Evolutionary conservation across 2,113 vertebrate genomes (phyloP), one percentile per base, ranked within the genome.

Genomic region (Tricholaema leucomelas): DNA sequence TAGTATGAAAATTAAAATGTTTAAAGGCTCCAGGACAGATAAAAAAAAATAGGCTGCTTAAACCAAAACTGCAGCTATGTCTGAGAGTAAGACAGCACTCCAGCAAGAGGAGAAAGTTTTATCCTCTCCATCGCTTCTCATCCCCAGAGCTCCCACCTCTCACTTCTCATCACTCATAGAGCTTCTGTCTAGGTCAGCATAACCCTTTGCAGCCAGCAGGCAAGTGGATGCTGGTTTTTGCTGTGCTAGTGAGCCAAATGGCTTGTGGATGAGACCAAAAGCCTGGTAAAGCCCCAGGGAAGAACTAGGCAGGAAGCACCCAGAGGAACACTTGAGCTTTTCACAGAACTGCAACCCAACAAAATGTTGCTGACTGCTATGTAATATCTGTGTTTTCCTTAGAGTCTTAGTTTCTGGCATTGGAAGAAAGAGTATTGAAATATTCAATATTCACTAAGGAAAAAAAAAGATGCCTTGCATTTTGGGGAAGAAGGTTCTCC

Each of bases 201-300:
- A 60, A 58, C 6, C 14, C 15, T 23, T 1, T 33, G 18, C 36
- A 24, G 52, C 66, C 48, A 30, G 35, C 1, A 3, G 40, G 9
- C 4, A 13, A 85, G 42, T 0, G 0, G 30, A 19, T 3, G 0
- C 2, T 2, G 11, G 14, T 46, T 91, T 56, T 20, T 33, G 11
- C 61, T 31, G 18, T 40, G 65, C 7, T 30, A 84, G 15, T 0
- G 5, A 91, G 28, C 56, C 64, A 35, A 81, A 69, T 4, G 52
- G 31, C 30, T 67, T 19, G 0, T 8, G 30, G 50, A 36, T 28
- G 76, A 93, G 58, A 89, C 65, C 52, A 58, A 16, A 81, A 63
- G 52, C 18, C 67, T 83, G 35, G 19, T 31, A 64, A 64, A 81
- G 42, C 17, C 31, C 54, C 78, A 31, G 63, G 28, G 79, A 85